phyloP scores from a whole-genome alignment of 1,140 invertebrate genomes.

The Ceratina australensis region DNA sequence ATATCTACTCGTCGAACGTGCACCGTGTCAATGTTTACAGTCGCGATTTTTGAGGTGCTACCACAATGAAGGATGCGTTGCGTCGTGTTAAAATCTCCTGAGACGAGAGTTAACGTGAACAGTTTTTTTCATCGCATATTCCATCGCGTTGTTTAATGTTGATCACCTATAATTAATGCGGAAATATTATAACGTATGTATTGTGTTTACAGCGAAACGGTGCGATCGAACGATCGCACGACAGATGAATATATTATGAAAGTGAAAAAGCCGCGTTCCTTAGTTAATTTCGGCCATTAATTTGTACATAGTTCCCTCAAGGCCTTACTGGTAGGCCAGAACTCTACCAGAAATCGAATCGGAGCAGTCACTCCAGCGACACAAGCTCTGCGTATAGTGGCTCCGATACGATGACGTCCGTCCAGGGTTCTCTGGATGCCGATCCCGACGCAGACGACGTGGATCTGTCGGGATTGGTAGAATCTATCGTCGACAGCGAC shows the following conservation, averaged over 20 bases:
- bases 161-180: background rate
- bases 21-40: conserved; percentile 29
- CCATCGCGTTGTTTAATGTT: background rate
- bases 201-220: background rate
- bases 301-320: conserved; percentile 74
- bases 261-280: no score
- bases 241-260: no score
- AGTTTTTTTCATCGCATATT: background rate
- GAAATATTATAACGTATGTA: background rate
- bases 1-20: conserved; percentile 10
- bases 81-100: background rate
- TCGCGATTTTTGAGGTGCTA: background rate
- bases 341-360: conserved; percentile 89
- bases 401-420: conserved; percentile 97
- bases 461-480: conserved; percentile 90
- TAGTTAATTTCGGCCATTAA: background rate
- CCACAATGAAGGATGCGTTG: background rate
- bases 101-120: conserved; percentile 2
- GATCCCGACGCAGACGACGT: conserved; percentile 93
- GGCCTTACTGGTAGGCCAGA: conserved; percentile 77
- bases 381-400: conserved; percentile 97
- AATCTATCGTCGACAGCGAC: conserved; percentile 97
- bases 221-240: background rate
- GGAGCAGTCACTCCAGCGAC: conserved; percentile 94
- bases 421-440: conserved; percentile 88